These are phyloP conservation scores for Gulo gulo DNA, from an alignment of 2,113 vertebrate genomes.

Conservation along the genomic window DNA sequence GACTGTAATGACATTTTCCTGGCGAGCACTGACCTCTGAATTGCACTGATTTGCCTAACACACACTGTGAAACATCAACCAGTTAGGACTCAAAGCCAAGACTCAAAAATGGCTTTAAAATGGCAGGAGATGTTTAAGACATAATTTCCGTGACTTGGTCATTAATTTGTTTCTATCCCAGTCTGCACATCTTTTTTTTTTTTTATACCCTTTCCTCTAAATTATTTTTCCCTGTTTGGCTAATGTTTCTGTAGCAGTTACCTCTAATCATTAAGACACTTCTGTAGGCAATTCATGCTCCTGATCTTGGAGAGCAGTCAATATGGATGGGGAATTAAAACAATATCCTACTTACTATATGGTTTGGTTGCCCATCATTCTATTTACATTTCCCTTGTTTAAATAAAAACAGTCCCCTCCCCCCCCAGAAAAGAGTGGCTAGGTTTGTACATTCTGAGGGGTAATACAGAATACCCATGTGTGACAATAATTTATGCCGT, in stretches of 20 bases:
- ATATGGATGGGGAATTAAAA: neutral
- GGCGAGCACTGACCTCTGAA: slow-evolving; percentile 56
- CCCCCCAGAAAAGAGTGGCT: neutral
- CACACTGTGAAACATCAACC: slow-evolving; percentile 40
- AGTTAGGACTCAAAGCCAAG: slow-evolving; percentile 49
- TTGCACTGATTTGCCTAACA: slow-evolving; percentile 60
- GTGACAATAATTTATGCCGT: neutral
- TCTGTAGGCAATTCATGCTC: neutral
- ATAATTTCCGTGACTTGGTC: slow-evolving; percentile 31
- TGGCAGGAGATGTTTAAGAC: slow-evolving; percentile 41
- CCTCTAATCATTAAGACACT: neutral
- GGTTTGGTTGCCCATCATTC: neutral
- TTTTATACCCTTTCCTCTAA: neutral
- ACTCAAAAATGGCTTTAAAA: slow-evolving; percentile 52
- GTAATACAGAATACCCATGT: neutral
- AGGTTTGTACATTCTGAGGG: neutral
- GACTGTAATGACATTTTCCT: slow-evolving; percentile 51
- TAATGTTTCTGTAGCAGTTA: slow-evolving; percentile 1
- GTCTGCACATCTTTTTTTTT: neutral
- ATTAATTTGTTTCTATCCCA: slow-evolving; percentile 1
- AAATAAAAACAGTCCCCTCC: neutral
- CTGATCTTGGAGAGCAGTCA: neutral
- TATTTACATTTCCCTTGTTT: neutral
- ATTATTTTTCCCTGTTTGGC: neutral
- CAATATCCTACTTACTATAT: neutral